phyloP scores from a whole-genome alignment of 2,797 vertebrate genomes.

The Pangasius larnaudii region DNA sequence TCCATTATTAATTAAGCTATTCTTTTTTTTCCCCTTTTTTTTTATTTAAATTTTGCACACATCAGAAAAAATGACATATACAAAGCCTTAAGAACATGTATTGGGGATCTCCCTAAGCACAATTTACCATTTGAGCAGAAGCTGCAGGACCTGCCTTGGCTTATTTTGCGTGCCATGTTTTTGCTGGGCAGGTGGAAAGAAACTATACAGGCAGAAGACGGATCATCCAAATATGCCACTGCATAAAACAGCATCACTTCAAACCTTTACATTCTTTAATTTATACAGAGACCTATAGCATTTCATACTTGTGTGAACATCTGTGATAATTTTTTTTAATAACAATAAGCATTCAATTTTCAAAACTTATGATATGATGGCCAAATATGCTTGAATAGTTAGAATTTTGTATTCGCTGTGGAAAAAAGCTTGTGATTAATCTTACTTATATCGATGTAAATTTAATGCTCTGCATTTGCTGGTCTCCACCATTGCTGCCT shows the following conservation, averaged over 20 bases:
- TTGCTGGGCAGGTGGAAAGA: conserved; percentile 56
- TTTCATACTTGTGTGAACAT: conserved; percentile 65
- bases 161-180: conserved; percentile 64
- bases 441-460: conserved; percentile 66
- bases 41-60: conserved; percentile 58
- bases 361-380: conserved; percentile 55
- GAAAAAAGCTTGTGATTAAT: conserved; percentile 69
- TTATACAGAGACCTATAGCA: conserved; percentile 46
- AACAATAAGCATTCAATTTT: conserved; percentile 61
- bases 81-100: conserved; percentile 81
- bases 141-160: conserved; percentile 64
- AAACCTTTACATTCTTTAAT: conserved; percentile 65
- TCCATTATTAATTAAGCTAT: not conserved
- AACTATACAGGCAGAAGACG: conserved; percentile 62
- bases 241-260: conserved; percentile 73
- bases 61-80: conserved; percentile 71
- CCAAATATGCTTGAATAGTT: conserved; percentile 55
- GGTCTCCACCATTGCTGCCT: conserved; percentile 78
- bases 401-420: conserved; percentile 65
- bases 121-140: conserved; percentile 75
- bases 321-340: conserved; percentile 56
- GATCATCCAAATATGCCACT: conserved; percentile 71
- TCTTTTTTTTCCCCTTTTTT: conserved; percentile 51
- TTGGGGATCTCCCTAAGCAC: conserved; percentile 78
- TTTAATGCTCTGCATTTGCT: conserved; percentile 72